A percentile compares a stretch with the other conserved stretches of the same genome.
phyloP scores from a whole-genome alignment of 1,140 invertebrate genomes.

The Drosophila saltans region DNA sequence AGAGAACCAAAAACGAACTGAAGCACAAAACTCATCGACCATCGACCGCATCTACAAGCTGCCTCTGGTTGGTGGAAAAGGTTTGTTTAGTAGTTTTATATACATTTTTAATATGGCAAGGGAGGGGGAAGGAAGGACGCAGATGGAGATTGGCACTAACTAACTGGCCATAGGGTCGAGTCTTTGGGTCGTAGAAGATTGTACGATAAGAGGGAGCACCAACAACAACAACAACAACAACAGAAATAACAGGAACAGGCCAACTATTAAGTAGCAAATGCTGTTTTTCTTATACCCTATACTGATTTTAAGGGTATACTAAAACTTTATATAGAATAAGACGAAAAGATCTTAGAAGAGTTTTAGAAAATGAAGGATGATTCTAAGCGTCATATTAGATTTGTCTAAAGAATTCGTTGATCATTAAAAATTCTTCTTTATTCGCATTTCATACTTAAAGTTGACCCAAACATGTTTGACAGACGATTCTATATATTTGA shows the following conservation, averaged over 20 bases:
- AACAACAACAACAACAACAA: conserved; percentile 56
- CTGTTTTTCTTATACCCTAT: conserved; percentile 47
- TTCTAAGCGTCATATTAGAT: too few relatives aligned
- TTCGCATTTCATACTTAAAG: too few relatives aligned
- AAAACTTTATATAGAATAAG: too few relatives aligned
- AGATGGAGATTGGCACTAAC: conserved; percentile 53
- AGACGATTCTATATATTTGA: too few relatives aligned
- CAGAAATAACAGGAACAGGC: conserved; percentile 35
- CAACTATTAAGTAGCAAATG: conserved; percentile 79
- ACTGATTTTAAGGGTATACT: background rate
- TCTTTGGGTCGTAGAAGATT: conserved; percentile 68
- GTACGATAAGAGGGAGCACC: conserved; percentile 47
- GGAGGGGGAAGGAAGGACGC: conserved; percentile 26
- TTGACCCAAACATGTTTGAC: too few relatives aligned
- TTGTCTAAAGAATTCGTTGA: too few relatives aligned
- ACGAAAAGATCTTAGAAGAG: too few relatives aligned
- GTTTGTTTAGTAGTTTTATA: conserved; percentile 80
- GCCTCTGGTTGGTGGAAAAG: conserved; percentile 39
- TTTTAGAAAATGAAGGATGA: too few relatives aligned
- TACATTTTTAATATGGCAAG: conserved; percentile 76
- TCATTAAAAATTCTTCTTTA: too few relatives aligned
- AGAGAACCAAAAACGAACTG: conserved; percentile 66
- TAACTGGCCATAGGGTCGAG: conserved; percentile 69
- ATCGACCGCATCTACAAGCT: conserved; percentile 55
- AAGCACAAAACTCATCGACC: conserved; percentile 48